Evolutionary conservation across 2,888 invertebrate species (phyloP).

Genomic region (Lasius fuliginosus): DNA sequence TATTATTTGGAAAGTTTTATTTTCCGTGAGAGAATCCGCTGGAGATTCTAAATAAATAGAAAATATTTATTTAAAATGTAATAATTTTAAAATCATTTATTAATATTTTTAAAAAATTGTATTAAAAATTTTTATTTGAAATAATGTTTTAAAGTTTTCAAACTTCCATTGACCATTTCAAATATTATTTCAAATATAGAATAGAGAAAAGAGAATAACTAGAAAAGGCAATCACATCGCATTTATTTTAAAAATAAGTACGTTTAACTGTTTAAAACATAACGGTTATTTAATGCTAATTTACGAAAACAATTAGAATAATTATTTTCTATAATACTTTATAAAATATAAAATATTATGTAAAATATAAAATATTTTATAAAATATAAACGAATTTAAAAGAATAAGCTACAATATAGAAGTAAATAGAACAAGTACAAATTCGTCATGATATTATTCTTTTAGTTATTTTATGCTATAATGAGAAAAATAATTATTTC

Average conservation of each 20-base stretch:
- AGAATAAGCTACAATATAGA: not conserved
- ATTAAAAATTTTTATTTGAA: too few species aligned
- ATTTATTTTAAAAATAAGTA: not conserved
- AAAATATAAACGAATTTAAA: not conserved
- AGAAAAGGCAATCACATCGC: not conserved
- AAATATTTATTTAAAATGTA: too few species aligned
- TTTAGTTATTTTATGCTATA: conserved; percentile 1
- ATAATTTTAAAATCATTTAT: too few species aligned
- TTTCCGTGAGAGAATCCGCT: too few species aligned
- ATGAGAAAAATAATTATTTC: not conserved
- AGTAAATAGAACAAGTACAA: not conserved
- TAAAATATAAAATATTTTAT: not conserved
- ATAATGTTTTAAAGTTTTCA: too few species aligned
- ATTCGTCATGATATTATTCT: not conserved
- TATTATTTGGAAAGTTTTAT: too few species aligned
- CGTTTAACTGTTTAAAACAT: too few species aligned
- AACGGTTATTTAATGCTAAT: not conserved
- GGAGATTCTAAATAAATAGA: too few species aligned
- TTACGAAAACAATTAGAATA: not conserved
- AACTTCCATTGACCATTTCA: too few species aligned
- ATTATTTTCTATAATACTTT: not conserved
- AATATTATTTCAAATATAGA: too few species aligned
- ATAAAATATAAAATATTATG: not conserved
- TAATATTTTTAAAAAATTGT: too few species aligned
- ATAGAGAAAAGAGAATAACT: not conserved